Percentiles rank a stretch among this genome's conserved stretches.
These are phyloP conservation scores for Cephalotes varians DNA, from an alignment of 2,888 invertebrate species.

Conservation along the genomic window DNA sequence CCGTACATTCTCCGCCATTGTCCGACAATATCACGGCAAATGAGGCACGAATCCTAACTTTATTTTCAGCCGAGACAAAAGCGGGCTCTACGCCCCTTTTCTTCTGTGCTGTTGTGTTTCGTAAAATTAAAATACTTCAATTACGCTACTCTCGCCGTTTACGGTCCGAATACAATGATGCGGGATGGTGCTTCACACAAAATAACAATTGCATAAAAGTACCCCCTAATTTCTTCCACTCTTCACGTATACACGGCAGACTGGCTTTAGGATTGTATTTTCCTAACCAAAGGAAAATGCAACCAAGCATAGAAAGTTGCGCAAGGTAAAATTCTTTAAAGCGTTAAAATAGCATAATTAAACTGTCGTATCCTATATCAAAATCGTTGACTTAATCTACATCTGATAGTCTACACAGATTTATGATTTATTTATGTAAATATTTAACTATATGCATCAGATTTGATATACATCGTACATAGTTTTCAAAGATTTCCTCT, in stretches of 20 bases:
- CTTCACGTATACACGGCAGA: background rate
- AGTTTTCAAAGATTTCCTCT: background rate
- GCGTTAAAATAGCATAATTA: background rate
- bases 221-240: constrained; percentile 28
- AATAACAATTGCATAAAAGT: constrained; percentile 41
- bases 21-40: constrained; percentile 46
- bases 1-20: constrained; percentile 44
- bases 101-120: constrained; percentile 39
- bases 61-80: constrained; percentile 47
- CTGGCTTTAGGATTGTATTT: constrained; percentile 8
- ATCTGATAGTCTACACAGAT: background rate
- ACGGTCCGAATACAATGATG: constrained; percentile 35
- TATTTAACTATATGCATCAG: background rate
- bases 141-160: constrained; percentile 51
- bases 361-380: background rate
- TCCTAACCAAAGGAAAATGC: background rate
- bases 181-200: constrained; percentile 31
- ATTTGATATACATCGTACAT: background rate
- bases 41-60: constrained; percentile 51
- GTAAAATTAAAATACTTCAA: constrained; percentile 55
- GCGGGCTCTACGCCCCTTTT: constrained; percentile 20
- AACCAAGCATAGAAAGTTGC: background rate
- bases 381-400: background rate
- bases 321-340: background rate
- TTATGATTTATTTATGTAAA: background rate